Base-by-base conservation (phyloP, 1,140 invertebrate genomes). In the Phocides pigmalion region DNA sequence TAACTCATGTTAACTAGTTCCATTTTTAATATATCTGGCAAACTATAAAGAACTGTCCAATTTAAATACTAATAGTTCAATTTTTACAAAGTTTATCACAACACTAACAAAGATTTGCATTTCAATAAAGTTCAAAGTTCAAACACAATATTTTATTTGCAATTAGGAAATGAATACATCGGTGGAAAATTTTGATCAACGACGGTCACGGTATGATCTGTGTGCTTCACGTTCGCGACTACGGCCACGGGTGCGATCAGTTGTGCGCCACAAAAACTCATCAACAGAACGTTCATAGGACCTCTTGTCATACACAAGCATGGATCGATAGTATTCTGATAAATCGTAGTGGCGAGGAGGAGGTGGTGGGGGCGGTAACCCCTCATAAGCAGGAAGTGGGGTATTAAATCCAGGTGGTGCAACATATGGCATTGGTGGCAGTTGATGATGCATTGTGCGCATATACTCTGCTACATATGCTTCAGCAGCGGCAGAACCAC, bases 201-300 rank as follows among this genome's bases (percentile, higher is more conserved):
- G 81, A 25, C 91, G 87, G 72, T 92, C 89, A 69, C 90, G 84
- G 70, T 92, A 92, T 37, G 87, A 89, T 63, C 90, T 87, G 50
- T 91, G 87, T 42, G 83, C 78, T 49, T 94, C 93, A 58, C 94
- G 92, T 28, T 93, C 90, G 37, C 93, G 86, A 64, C 92, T 93
- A 16, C 93, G 90, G 64, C 92, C 93, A 62, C 91, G 91, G 44
- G 92, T 92, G 44, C 94, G 87, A 64, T 94, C 95, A 62, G 91
- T 93, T 56, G 96, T 98, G 78, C 97, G 94, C 94, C 97, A 96
- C 42, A 98, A 91, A 84, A 98, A 98, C 81, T 98, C 97, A 85
- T 97, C 97, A 20, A 98, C 97, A 62, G 97, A 97, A 44, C 97
- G 94, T 81, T 98, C 97, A 88, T 98, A 98, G 20, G 95, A 96